Percentiles rank a stretch among this genome's conserved stretches.
phyloP scores from a whole-genome alignment of 2,888 invertebrate species.

The Plagodis dolabraria region DNA sequence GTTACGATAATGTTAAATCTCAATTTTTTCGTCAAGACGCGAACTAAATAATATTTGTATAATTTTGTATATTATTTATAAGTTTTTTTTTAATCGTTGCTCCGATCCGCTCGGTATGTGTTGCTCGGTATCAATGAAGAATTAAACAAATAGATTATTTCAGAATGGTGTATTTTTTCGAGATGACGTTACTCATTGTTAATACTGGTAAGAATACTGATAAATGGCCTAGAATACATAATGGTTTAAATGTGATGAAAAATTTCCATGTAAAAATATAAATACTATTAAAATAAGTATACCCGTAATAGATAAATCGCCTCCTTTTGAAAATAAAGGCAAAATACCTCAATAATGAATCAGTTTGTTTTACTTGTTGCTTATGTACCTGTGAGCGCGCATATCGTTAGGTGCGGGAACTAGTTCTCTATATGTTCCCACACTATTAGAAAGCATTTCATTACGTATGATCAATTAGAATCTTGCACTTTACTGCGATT shows the following conservation, averaged over 20 bases:
- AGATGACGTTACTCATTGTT: slow-evolving; percentile 76
- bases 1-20: slow-evolving; percentile 75
- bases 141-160: slow-evolving; percentile 66
- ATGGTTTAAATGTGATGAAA: slow-evolving; percentile 80
- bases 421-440: slow-evolving; percentile 12
- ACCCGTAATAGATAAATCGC: slow-evolving; percentile 81
- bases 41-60: slow-evolving; percentile 80
- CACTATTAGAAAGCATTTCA: slow-evolving; percentile 13
- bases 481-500: no score
- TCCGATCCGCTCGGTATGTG: slow-evolving; percentile 59
- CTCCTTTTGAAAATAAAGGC: slow-evolving; percentile 82
- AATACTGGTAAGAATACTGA: slow-evolving; percentile 76
- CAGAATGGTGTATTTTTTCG: slow-evolving; percentile 82
- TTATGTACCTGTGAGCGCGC: not conserved
- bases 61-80: slow-evolving; percentile 85
- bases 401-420: not conserved
- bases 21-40: slow-evolving; percentile 66
- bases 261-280: slow-evolving; percentile 84
- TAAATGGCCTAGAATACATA: slow-evolving; percentile 79
- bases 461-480: slow-evolving; percentile 15
- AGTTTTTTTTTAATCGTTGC: slow-evolving; percentile 72
- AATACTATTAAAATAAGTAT: slow-evolving; percentile 81
- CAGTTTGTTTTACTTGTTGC: slow-evolving; percentile 65
- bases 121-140: slow-evolving; percentile 50
- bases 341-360: slow-evolving; percentile 80